A percentile compares a stretch with the other conserved stretches of the same genome.
phyloP scores from a whole-genome alignment of 1,140 invertebrate genomes.

The Triops longicaudatus region DNA sequence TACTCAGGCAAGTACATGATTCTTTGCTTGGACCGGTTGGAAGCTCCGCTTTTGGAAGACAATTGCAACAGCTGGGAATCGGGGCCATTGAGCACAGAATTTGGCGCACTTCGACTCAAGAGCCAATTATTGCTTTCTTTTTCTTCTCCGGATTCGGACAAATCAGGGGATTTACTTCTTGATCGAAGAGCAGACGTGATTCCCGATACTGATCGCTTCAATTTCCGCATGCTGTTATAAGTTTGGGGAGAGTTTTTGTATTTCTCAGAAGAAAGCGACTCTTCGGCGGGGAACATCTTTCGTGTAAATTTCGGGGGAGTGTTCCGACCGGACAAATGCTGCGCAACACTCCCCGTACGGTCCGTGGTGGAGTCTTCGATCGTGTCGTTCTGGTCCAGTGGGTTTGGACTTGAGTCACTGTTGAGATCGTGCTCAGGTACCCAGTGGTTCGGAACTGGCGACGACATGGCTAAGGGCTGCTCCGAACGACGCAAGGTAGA shows the following conservation, averaged over 20 bases:
- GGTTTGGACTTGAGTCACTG: slow-evolving; percentile 41
- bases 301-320: slow-evolving; percentile 51
- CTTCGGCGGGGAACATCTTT: slow-evolving; percentile 32
- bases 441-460: slow-evolving; percentile 44
- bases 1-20: slow-evolving; percentile 71
- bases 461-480: slow-evolving; percentile 35
- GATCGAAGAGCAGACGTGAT: slow-evolving; percentile 36
- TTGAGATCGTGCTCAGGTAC: slow-evolving; percentile 71
- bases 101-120: slow-evolving; percentile 64
- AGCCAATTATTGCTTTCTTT: slow-evolving; percentile 41
- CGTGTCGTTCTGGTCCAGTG: background rate
- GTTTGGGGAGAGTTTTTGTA: slow-evolving; percentile 23
- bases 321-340: slow-evolving; percentile 28
- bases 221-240: slow-evolving; percentile 34
- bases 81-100: slow-evolving; percentile 53
- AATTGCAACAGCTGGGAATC: background rate
- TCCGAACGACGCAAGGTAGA: slow-evolving; percentile 21
- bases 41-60: background rate
- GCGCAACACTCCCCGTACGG: background rate
- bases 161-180: background rate
- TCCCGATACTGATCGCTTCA: slow-evolving; percentile 55
- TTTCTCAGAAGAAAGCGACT: background rate
- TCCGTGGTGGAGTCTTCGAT: slow-evolving; percentile 26
- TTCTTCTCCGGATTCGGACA: slow-evolving; percentile 29
- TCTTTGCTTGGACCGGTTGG: slow-evolving; percentile 21